Conservation (phyloP, 2,797 vertebrate genomes). For the Danio choprae region DNA sequence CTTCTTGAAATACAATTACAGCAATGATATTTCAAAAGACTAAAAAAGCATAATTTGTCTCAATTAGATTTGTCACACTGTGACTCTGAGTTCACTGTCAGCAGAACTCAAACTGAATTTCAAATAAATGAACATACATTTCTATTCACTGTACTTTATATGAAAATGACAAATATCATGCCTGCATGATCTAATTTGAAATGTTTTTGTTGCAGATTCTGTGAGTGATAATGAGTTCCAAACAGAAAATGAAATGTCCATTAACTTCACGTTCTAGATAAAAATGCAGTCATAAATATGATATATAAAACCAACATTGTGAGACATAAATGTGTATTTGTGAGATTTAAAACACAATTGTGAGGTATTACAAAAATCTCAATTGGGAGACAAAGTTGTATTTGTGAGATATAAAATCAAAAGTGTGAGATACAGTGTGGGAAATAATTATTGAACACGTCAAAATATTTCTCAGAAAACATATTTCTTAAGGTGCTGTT, state of each 20-base stretch:
- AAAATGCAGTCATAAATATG: no score
- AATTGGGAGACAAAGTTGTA: no score
- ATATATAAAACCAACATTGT: no score
- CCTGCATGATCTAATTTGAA: background rate
- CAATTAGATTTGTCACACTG: constrained; percentile 23
- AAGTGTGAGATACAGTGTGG: background rate
- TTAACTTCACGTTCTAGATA: no score
- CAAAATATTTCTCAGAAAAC: no score
- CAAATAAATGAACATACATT: constrained; percentile 43
- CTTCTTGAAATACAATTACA: constrained; percentile 34
- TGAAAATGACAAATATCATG: constrained; percentile 52
- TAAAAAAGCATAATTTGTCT: constrained; percentile 46
- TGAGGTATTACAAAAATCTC: background rate
- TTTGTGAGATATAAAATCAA: background rate
- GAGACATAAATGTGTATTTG: background rate
- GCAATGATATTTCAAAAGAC: constrained; percentile 32
- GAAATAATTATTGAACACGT: no score
- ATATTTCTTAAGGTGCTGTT: no score
- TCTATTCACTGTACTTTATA: constrained; percentile 27
- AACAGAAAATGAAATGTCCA: no score
- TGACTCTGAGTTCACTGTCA: constrained; percentile 11
- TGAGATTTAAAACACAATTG: background rate
- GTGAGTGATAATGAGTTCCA: no score
- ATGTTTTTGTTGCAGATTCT: no score
- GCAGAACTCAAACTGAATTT: constrained; percentile 11